phyloP scores from a whole-genome alignment of 1,140 invertebrate species.

The Papilio aristodemus region DNA sequence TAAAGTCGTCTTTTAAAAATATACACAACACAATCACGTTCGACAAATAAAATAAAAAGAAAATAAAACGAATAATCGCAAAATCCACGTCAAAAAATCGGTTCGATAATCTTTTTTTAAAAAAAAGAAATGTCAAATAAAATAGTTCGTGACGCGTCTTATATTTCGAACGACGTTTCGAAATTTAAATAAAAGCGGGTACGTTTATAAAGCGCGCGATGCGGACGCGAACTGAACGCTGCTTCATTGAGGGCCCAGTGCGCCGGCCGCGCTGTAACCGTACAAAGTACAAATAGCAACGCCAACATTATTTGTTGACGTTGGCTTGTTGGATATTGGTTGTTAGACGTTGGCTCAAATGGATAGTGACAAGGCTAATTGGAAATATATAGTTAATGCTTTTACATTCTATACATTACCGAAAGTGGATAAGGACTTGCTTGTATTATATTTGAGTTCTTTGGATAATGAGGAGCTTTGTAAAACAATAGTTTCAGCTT shows the following conservation, averaged over 20 bases:
- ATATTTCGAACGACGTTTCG: constrained; percentile 42
- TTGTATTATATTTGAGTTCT: no score
- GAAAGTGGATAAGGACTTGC: no score
- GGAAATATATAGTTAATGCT: background rate
- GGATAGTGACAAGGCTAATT: background rate
- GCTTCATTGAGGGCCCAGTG: constrained; percentile 10
- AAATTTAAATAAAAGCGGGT: constrained; percentile 38
- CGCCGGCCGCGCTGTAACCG: constrained; percentile 4
- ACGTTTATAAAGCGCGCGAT: constrained; percentile 44
- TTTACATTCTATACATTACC: background rate
- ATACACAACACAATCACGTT: constrained; percentile 41
- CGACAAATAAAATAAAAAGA: constrained; percentile 34
- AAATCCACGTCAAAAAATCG: constrained; percentile 17
- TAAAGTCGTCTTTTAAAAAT: constrained; percentile 26
- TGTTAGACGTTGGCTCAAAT: constrained; percentile 7
- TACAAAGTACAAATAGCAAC: constrained; percentile 19
- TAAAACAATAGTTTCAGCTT: no score
- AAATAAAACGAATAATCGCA: constrained; percentile 39
- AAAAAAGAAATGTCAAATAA: constrained; percentile 11
- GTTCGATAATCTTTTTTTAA: constrained; percentile 8
- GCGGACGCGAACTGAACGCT: constrained; percentile 43
- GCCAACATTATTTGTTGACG: constrained; percentile 29
- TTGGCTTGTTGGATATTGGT: background rate
- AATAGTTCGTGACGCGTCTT: constrained; percentile 25
- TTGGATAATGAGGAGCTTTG: no score